phyloP scores from a whole-genome alignment of 1,140 invertebrate genomes.

The Orius insidiosus region DNA sequence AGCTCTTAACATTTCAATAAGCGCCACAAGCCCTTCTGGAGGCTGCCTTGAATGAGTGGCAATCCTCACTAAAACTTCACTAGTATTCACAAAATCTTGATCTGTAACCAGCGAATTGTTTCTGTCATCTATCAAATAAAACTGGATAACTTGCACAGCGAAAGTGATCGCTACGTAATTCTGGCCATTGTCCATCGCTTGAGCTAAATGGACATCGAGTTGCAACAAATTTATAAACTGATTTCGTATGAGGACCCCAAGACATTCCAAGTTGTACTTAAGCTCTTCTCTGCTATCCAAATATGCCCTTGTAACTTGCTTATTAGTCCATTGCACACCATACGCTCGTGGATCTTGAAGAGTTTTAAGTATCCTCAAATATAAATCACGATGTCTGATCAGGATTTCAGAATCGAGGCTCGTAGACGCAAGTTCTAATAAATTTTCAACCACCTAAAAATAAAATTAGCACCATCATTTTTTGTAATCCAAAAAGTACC shows the following conservation, averaged over 20 bases:
- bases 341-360: constrained; percentile 72
- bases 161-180: constrained; percentile 72
- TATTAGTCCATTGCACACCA: constrained; percentile 76
- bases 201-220: constrained; percentile 71
- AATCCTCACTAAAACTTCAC: constrained; percentile 61
- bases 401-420: constrained; percentile 49
- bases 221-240: constrained; percentile 49
- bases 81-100: constrained; percentile 66
- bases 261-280: constrained; percentile 77
- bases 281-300: constrained; percentile 74
- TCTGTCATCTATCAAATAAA: constrained; percentile 74
- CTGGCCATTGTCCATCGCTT: constrained; percentile 71
- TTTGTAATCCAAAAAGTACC: constrained; percentile 23
- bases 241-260: constrained; percentile 68
- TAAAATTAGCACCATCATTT: too few species aligned
- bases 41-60: constrained; percentile 51
- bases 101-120: constrained; percentile 59
- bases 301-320: constrained; percentile 60
- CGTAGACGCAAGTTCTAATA: constrained; percentile 44
- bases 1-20: constrained; percentile 57
- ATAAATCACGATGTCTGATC: constrained; percentile 67
- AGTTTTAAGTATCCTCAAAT: constrained; percentile 76
- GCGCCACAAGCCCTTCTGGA: constrained; percentile 60
- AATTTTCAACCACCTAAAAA: constrained; percentile 62
- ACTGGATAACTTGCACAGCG: constrained; percentile 78